A percentile compares a stretch with the other conserved stretches of the same genome.
Conservation (phyloP, 2,888 invertebrate genomes). For the Endomychus coccineus region DNA sequence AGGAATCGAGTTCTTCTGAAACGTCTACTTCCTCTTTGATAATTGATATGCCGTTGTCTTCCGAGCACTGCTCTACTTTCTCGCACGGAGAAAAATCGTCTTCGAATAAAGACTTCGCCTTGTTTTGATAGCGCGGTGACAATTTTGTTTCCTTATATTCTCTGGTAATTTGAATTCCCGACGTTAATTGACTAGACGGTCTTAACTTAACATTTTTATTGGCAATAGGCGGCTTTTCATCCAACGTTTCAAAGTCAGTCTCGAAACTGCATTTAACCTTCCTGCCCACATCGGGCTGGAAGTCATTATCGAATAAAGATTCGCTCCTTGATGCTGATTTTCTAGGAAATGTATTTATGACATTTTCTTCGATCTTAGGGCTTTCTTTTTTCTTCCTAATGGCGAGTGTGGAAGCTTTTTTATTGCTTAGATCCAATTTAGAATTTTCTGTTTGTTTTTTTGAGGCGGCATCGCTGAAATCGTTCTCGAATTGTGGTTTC, state of each 20-base stretch:
- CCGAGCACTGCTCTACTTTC: slow-evolving; percentile 25
- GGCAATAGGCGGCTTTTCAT: slow-evolving; percentile 32
- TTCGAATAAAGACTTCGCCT: slow-evolving; percentile 45
- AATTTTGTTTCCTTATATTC: slow-evolving; percentile 25
- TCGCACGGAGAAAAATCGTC: slow-evolving; percentile 52
- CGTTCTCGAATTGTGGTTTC: slow-evolving; percentile 49
- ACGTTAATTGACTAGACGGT: slow-evolving; percentile 10
- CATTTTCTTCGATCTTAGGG: slow-evolving; percentile 32
- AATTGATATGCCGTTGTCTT: slow-evolving; percentile 34
- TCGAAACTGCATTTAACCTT: slow-evolving; percentile 33
- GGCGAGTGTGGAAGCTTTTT: slow-evolving; percentile 30
- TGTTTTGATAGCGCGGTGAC: slow-evolving; percentile 25
- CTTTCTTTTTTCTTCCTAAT: slow-evolving; percentile 37
- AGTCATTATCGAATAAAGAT: slow-evolving; percentile 65
- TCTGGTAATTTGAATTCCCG: slow-evolving; percentile 12
- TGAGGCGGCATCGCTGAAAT: slow-evolving; percentile 45
- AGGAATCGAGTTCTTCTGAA: slow-evolving; percentile 33
- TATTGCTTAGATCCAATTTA: slow-evolving; percentile 29
- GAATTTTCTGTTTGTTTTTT: slow-evolving; percentile 25
- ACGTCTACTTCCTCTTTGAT: slow-evolving; percentile 38
- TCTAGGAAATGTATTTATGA: slow-evolving; percentile 34
- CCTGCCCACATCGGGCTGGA: slow-evolving; percentile 45
- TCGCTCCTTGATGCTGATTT: slow-evolving; percentile 40
- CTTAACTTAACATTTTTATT: slow-evolving; percentile 18
- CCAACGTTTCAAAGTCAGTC: slow-evolving; percentile 37